These are phyloP conservation scores for Heterodera filipjevi DNA, from an alignment of 2,888 invertebrate genomes.

Conservation along the genomic window DNA sequence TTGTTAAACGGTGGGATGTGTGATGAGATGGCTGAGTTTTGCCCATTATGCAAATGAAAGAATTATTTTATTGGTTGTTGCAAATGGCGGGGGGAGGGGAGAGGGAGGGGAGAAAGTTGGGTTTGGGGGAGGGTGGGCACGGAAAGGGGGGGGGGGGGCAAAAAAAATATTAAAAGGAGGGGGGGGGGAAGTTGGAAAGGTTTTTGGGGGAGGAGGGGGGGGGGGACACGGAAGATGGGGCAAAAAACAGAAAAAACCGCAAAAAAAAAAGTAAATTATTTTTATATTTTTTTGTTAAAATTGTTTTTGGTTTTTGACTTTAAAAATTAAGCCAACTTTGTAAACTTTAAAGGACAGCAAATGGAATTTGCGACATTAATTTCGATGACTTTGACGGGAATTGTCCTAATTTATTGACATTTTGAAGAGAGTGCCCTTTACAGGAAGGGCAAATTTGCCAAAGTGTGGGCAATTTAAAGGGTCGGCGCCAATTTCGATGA, in stretches of 20 bases:
- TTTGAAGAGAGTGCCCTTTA: background rate
- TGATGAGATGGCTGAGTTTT: background rate
- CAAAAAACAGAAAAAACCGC: background rate
- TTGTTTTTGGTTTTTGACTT: too few species aligned
- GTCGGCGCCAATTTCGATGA: background rate
- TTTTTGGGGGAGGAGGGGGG: background rate
- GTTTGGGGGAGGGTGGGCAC: too few species aligned
- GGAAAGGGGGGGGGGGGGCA: too few species aligned
- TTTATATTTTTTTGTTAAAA: background rate
- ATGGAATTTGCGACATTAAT: slow-evolving; percentile 1
- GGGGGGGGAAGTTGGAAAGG: too few species aligned
- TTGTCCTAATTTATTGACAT: slow-evolving; percentile 5
- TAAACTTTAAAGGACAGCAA: background rate
- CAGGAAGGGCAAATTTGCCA: slow-evolving; percentile 6
- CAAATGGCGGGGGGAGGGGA: background rate
- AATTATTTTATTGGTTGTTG: background rate
- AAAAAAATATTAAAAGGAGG: too few species aligned
- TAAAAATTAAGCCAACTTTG: background rate
- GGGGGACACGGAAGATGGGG: background rate
- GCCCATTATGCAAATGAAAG: slow-evolving; percentile 4
- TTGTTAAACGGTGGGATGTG: too few species aligned
- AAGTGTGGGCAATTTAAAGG: background rate
- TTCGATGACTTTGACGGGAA: slow-evolving; percentile 1
- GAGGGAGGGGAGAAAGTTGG: too few species aligned
- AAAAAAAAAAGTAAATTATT: background rate